A percentile compares a stretch with the other conserved stretches of the same genome.
Conservation (phyloP, 37 sponge, comb jelly and placozoan genomes). For the Halichondria panicea region DNA sequence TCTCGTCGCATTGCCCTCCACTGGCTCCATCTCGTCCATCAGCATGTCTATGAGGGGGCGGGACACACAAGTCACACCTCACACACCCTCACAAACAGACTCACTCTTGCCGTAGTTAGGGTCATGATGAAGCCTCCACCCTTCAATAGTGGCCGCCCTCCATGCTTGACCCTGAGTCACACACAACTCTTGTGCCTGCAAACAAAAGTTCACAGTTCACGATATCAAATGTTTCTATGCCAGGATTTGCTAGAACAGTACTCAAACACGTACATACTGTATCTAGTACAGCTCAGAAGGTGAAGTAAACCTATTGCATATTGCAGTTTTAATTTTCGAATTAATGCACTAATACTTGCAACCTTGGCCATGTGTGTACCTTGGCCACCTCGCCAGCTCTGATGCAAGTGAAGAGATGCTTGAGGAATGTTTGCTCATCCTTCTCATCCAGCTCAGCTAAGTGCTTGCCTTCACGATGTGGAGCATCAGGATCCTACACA, state of each 20-base stretch:
- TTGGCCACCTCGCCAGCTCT: constrained; percentile 83
- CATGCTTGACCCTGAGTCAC: constrained; percentile 78
- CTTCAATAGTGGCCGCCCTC: constrained; percentile 87
- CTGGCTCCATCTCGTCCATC: constrained; percentile 50
- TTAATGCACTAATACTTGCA: too few species aligned
- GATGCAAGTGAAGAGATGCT: constrained; percentile 80
- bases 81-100: neutral
- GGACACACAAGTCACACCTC: neutral
- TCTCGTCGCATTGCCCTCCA: constrained; percentile 83
- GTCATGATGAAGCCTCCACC: constrained; percentile 91
- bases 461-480: constrained; percentile 55
- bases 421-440: constrained; percentile 75
- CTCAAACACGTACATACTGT: neutral
- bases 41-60: neutral
- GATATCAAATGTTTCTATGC: too few species aligned
- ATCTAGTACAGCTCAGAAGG: neutral
- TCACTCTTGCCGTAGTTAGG: constrained; percentile 77
- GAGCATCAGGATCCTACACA: constrained; percentile 89
- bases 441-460: constrained; percentile 78
- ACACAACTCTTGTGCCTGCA: constrained; percentile 88
- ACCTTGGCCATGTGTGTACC: too few species aligned
- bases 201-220: too few species aligned
- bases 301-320: too few species aligned
- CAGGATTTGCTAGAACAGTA: too few species aligned
- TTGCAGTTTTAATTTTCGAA: too few species aligned